phyloP scores from a whole-genome alignment of 2,888 invertebrate genomes.

The Aphodius granarius region DNA sequence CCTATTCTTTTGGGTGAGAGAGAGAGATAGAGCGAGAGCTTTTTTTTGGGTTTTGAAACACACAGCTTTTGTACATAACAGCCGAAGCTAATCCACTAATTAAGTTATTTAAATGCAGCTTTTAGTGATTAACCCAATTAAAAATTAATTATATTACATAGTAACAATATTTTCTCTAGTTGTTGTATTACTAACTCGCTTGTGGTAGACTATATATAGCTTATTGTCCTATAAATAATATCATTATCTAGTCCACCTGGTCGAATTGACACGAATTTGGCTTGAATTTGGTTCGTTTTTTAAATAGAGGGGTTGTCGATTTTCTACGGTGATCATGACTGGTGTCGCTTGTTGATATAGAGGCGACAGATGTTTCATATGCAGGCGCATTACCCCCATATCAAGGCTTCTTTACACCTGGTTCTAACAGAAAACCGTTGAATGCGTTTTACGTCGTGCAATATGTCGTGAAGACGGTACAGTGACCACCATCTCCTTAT shows the following conservation, averaged over 20 bases:
- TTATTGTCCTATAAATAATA: not conserved
- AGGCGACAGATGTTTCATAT: not conserved
- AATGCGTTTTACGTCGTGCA: not conserved
- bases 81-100: too few species aligned
- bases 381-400: conserved; percentile 11
- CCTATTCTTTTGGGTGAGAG: conserved; percentile 56
- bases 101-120: too few species aligned
- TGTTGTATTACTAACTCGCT: not conserved
- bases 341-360: too few species aligned
- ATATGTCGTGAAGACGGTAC: not conserved
- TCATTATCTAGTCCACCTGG: too few species aligned
- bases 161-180: not conserved
- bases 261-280: too few species aligned
- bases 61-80: not conserved
- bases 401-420: conserved; percentile 7
- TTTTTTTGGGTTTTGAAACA: not conserved
- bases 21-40: conserved; percentile 13
- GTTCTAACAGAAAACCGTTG: conserved; percentile 11
- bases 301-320: too few species aligned
- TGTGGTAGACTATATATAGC: not conserved
- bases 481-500: not conserved
- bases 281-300: too few species aligned
- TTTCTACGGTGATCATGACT: too few species aligned
- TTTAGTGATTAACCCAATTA: too few species aligned
- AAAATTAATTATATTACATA: too few species aligned